A percentile compares a stretch with the other conserved stretches of the same genome.
phyloP scores from a whole-genome alignment of 2,113 vertebrate genomes.

The Ammodytes marinus region DNA sequence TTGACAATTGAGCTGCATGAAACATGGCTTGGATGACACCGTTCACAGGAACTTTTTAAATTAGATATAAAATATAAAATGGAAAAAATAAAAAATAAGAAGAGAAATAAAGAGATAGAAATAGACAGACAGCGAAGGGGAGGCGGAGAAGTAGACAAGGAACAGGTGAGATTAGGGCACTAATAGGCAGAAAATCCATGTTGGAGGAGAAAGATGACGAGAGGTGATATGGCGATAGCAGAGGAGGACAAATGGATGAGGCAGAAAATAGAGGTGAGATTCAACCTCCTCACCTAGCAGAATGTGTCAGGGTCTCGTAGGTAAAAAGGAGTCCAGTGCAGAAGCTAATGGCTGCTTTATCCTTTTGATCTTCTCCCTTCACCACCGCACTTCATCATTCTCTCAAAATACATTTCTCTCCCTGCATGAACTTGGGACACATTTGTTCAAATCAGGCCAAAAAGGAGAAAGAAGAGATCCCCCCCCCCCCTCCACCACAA shows the following conservation, averaged over 20 bases:
- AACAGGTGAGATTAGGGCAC: slow-evolving; percentile 68
- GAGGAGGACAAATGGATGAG: slow-evolving; percentile 70
- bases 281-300: slow-evolving; percentile 70
- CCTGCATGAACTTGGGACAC: slow-evolving; percentile 28
- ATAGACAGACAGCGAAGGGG: slow-evolving; percentile 4
- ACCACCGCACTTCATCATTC: slow-evolving; percentile 56
- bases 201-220: slow-evolving; percentile 67
- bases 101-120: slow-evolving; percentile 29
- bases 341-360: slow-evolving; percentile 80
- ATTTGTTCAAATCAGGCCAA: slow-evolving; percentile 43
- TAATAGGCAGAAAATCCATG: slow-evolving; percentile 77
- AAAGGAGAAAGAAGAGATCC: background rate
- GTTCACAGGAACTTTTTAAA: background rate
- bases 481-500: background rate
- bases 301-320: slow-evolving; percentile 66
- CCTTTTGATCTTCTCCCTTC: slow-evolving; percentile 71
- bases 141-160: slow-evolving; percentile 44
- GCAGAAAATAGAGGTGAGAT: slow-evolving; percentile 70
- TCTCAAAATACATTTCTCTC: slow-evolving; percentile 62
- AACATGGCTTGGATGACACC: slow-evolving; percentile 10
- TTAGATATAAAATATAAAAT: slow-evolving; percentile 4
- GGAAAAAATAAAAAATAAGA: slow-evolving; percentile 17
- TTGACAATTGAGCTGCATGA: background rate
- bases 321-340: slow-evolving; percentile 67
- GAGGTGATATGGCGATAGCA: slow-evolving; percentile 70